Conservation (phyloP, 2,797 vertebrate genomes). For the Sebastes oblongus region DNA sequence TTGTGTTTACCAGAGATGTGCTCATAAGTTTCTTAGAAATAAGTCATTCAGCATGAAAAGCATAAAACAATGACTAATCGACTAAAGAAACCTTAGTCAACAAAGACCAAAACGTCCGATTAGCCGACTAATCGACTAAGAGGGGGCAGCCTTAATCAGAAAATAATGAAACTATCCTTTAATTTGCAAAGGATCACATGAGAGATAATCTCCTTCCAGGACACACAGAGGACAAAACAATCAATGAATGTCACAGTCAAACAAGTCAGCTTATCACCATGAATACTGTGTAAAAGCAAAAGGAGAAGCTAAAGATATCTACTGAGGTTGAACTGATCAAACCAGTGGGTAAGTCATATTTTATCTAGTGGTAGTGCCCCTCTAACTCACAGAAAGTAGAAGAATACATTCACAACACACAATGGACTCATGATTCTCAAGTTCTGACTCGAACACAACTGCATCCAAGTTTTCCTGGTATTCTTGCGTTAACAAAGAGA, state of each 20-base stretch:
- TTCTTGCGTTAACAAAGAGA: background rate
- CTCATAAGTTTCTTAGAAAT: too few relatives aligned
- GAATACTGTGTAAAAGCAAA: background rate
- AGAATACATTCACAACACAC: background rate
- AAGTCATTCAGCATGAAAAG: too few relatives aligned
- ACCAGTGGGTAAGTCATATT: background rate
- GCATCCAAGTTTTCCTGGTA: background rate
- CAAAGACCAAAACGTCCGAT: too few relatives aligned
- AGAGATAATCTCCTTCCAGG: background rate
- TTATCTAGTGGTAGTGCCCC: background rate
- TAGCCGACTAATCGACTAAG: too few relatives aligned
- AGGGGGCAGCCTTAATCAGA: background rate
- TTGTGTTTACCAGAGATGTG: accelerated
- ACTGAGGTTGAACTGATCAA: background rate
- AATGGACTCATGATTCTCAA: background rate
- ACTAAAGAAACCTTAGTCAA: too few relatives aligned
- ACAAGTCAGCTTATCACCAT: background rate
- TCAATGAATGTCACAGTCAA: background rate
- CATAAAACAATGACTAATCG: too few relatives aligned
- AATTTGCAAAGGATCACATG: background rate
- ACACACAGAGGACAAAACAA: background rate
- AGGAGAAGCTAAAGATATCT: background rate
- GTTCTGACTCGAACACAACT: background rate
- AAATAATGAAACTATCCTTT: background rate
- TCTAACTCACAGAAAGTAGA: background rate